Percentiles rank a stretch among this genome's conserved stretches.
Conservation (phyloP, 2,888 invertebrate species). For the Boloria selene region DNA sequence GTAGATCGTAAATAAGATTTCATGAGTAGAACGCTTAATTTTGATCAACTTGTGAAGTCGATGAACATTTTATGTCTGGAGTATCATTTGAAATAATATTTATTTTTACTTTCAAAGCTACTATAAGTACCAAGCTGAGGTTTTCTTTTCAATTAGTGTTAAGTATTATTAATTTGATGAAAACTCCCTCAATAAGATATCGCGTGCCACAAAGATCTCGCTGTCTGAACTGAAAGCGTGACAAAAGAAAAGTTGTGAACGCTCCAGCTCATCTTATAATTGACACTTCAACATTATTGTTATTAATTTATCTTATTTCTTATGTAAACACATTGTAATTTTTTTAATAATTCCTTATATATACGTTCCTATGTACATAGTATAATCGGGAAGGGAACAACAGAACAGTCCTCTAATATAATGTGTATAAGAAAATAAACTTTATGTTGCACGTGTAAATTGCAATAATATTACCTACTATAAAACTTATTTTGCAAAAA, state of each 20-base stretch:
- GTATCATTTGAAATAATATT: background rate
- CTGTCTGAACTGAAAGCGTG: conserved; percentile 74
- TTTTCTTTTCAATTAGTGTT: conserved; percentile 9
- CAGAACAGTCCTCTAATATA: background rate
- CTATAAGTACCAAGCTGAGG: background rate
- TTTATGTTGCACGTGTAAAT: background rate
- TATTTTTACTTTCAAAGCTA: conserved; percentile 3
- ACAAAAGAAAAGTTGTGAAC: conserved; percentile 60
- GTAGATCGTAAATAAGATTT: too few relatives aligned
- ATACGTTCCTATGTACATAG: background rate
- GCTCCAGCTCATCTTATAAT: conserved; percentile 33
- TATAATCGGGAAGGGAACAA: too few relatives aligned
- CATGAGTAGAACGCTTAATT: background rate
- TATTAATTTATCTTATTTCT: background rate
- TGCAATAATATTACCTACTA: conserved; percentile 2
- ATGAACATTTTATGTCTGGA: too few relatives aligned
- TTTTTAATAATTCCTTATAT: background rate
- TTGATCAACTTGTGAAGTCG: too few relatives aligned
- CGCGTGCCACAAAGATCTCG: conserved; percentile 46
- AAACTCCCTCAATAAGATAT: conserved; percentile 23
- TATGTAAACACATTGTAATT: background rate
- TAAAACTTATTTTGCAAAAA: conserved; percentile 9
- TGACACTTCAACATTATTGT: conserved; percentile 17
- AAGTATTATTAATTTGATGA: conserved; percentile 18
- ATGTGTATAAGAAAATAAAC: background rate